Evolutionary conservation across 2,113 vertebrate genomes (phyloP).

Genomic region (Myodes glareolus): DNA sequence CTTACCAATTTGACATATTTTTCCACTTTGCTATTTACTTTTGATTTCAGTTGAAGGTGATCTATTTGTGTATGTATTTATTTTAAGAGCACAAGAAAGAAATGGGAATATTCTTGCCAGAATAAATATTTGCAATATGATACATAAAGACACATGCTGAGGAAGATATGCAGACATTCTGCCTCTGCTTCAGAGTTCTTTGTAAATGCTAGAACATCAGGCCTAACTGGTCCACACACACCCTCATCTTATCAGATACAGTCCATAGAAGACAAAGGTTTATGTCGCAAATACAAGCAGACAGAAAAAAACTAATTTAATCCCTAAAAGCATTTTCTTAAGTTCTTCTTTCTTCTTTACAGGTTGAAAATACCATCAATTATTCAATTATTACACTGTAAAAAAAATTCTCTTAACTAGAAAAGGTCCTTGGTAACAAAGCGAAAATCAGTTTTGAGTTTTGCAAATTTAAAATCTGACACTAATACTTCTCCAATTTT

Average conservation of each 20-base stretch:
- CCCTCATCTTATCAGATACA: neutral
- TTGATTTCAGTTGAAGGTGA: constrained; percentile 37
- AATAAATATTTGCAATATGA: constrained; percentile 1
- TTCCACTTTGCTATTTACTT: constrained; percentile 26
- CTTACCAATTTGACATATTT: constrained; percentile 23
- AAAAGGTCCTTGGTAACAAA: neutral
- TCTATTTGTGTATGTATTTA: neutral
- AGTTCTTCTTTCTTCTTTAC: neutral
- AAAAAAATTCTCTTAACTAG: neutral
- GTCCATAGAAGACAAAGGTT: neutral
- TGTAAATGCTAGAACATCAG: neutral
- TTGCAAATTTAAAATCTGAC: constrained; percentile 44
- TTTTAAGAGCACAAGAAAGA: neutral
- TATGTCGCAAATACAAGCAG: neutral
- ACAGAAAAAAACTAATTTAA: neutral
- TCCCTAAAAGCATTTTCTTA: neutral
- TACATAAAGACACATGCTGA: neutral
- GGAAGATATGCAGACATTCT: neutral
- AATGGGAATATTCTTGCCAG: constrained; percentile 18
- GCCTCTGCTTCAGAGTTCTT: neutral
- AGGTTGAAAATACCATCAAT: constrained; percentile 40
- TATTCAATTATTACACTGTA: neutral
- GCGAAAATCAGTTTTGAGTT: neutral
- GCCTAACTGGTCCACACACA: neutral
- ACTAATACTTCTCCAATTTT: neutral